A percentile compares a stretch with the other conserved stretches of the same genome.
phyloP scores from a whole-genome alignment of 2,113 vertebrate genomes.

The Penelope pileata region DNA sequence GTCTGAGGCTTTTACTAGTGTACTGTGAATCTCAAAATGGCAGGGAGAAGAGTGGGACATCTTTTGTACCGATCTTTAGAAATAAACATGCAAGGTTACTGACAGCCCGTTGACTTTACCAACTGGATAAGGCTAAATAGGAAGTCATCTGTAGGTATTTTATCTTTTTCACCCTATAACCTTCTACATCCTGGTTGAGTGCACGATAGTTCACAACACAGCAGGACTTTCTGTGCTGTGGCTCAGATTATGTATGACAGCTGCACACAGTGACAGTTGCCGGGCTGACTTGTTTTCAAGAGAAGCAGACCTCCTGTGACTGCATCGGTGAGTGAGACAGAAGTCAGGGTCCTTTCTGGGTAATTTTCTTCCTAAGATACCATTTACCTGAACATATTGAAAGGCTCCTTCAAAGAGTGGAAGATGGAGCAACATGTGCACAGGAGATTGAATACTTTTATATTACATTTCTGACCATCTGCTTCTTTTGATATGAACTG shows the following conservation, averaged over 20 bases:
- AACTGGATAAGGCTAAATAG: background rate
- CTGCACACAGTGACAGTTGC: background rate
- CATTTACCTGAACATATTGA: background rate
- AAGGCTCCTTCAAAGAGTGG: background rate
- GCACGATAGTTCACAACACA: background rate
- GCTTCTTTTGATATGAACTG: background rate
- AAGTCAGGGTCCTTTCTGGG: background rate
- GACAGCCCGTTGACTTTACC: background rate
- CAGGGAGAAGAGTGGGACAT: background rate
- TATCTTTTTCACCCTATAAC: constrained; percentile 6
- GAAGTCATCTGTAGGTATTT: background rate
- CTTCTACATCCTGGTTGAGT: background rate
- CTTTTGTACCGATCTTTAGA: background rate
- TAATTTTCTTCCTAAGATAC: too few relatives aligned
- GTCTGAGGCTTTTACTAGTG: background rate
- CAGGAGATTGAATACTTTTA: background rate
- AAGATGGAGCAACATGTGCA: background rate
- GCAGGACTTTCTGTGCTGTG: background rate
- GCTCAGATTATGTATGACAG: background rate
- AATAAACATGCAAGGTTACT: background rate
- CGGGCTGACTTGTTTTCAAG: background rate
- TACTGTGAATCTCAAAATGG: background rate
- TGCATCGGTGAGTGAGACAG: background rate
- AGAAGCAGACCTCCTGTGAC: background rate
- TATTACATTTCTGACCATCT: background rate